phyloP scores from a whole-genome alignment of 53 echinoderm and acorn worm species.

The Echinarachnius parma region DNA sequence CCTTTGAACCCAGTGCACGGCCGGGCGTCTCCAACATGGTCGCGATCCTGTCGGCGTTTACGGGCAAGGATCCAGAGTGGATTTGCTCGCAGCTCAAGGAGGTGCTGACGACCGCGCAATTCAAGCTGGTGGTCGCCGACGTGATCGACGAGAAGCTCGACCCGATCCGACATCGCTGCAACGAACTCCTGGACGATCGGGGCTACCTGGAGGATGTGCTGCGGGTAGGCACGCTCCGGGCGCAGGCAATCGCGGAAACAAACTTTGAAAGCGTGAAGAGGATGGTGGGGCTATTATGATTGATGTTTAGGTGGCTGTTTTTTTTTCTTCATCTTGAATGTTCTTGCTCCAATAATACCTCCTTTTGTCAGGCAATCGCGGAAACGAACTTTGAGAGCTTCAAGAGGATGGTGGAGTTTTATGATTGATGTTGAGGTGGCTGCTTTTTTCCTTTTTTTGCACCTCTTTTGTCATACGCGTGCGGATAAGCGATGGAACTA shows the following conservation, averaged over 20 bases:
- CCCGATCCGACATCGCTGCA: conserved; percentile 66
- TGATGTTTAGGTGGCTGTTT: no score
- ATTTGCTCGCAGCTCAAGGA: conserved; percentile 49
- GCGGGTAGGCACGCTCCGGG: conserved; percentile 60
- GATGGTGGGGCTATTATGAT: conserved; percentile 66
- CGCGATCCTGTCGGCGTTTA: conserved; percentile 67
- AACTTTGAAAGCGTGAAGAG: conserved; percentile 76
- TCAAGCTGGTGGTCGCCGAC: conserved; percentile 76
- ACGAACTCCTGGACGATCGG: conserved; percentile 43
- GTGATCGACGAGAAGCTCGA: conserved; percentile 63
- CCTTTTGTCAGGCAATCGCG: no score
- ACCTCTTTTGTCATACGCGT: no score
- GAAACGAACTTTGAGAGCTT: no score
- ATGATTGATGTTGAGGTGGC: no score
- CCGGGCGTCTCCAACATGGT: conserved; percentile 92
- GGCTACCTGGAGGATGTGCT: conserved; percentile 58
- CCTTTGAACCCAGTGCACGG: conserved; percentile 77
- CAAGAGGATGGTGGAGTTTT: no score
- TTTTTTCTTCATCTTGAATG: no score
- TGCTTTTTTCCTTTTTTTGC: no score
- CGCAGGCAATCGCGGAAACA: conserved; percentile 58
- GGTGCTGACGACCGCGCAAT: conserved; percentile 75
- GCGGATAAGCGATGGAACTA: no score
- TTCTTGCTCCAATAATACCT: no score
- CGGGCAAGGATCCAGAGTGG: conserved; percentile 43